phyloP scores from a whole-genome alignment of 2,113 vertebrate species.

The Forbesichthys agassizii region DNA sequence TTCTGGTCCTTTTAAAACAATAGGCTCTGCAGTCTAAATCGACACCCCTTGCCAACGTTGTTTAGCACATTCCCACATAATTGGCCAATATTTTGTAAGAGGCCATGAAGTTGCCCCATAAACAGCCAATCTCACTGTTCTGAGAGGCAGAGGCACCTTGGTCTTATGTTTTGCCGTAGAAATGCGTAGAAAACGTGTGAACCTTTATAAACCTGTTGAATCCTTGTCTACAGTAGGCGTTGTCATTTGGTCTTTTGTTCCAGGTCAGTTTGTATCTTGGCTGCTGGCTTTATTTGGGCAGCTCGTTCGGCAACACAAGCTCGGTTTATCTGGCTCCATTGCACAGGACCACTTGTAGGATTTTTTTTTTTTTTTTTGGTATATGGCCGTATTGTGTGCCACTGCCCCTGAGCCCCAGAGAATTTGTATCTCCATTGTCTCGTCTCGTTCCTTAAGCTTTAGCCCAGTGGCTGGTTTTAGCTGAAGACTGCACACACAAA shows the following conservation, averaged over 20 bases:
- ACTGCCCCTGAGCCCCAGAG: constrained; percentile 43
- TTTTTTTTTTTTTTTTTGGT: constrained; percentile 27
- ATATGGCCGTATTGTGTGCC: constrained; percentile 39
- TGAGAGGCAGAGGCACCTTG: constrained; percentile 13
- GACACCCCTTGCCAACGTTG: not conserved
- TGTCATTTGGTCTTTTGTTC: not conserved
- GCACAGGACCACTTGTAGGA: not conserved
- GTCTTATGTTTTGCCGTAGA: not conserved
- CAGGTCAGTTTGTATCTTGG: not conserved
- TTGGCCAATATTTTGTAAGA: constrained; percentile 3
- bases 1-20: not conserved
- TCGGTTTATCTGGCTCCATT: not conserved
- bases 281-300: not conserved
- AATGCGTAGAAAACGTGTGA: not conserved
- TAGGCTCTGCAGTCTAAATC: not conserved
- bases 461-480: constrained; percentile 59
- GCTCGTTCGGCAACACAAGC: not conserved
- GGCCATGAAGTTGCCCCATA: constrained; percentile 6
- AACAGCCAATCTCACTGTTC: not conserved
- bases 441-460: constrained; percentile 53
- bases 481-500: constrained; percentile 45
- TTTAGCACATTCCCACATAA: constrained; percentile 1
- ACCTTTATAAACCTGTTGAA: not conserved
- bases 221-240: not conserved
- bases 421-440: constrained; percentile 35